These are phyloP conservation scores for Coelopa pilipes DNA, from an alignment of 2,888 invertebrate species.

Conservation along the genomic window DNA sequence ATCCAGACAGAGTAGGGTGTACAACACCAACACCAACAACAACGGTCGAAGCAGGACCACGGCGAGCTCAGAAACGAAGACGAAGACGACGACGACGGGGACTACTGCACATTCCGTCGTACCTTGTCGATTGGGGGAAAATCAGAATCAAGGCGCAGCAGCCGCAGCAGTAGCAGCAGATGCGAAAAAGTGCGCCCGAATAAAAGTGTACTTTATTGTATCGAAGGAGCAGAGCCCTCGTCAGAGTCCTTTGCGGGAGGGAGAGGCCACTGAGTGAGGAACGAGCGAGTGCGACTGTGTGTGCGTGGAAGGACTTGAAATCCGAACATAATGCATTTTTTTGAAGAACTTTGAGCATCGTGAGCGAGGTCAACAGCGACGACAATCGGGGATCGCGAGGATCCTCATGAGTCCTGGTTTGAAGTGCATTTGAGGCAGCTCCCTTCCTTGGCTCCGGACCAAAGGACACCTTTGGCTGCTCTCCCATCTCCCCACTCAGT, in stretches of 20 bases:
- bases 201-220: slow-evolving; percentile 25
- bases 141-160: slow-evolving; percentile 11
- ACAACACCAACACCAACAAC: slow-evolving; percentile 4
- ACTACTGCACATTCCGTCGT: slow-evolving; percentile 7
- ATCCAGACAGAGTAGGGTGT: slow-evolving; percentile 3
- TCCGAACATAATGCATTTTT: slow-evolving; percentile 9
- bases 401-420: no score
- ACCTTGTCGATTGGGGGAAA: slow-evolving; percentile 29
- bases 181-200: slow-evolving; percentile 36
- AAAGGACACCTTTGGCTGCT: slow-evolving; percentile 13
- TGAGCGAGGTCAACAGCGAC: not conserved
- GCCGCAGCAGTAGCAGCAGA: slow-evolving; percentile 8
- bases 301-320: not conserved
- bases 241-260: not conserved
- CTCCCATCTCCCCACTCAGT: not conserved
- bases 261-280: not conserved
- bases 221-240: slow-evolving; percentile 11
- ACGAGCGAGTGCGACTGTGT: not conserved
- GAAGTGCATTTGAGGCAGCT: not conserved
- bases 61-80: no score
- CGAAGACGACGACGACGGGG: no score
- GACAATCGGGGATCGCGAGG: not conserved
- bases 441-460: not conserved
- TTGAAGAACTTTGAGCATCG: not conserved
- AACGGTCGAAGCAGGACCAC: not conserved